These are phyloP conservation scores for Ramphastos sulfuratus DNA, from an alignment of 2,113 vertebrate species.

Conservation along the genomic window DNA sequence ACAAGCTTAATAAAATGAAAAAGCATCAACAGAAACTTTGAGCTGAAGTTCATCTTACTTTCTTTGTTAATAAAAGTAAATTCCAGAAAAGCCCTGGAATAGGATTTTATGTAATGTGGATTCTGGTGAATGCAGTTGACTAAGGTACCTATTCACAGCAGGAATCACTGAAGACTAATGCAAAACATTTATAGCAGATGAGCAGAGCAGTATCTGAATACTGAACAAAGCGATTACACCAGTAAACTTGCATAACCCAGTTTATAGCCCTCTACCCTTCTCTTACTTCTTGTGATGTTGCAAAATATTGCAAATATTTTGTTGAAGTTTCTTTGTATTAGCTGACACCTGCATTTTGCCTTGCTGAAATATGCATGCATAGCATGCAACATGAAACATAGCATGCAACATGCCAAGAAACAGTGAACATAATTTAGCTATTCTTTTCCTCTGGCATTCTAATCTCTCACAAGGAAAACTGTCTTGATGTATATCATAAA, in stretches of 20 bases:
- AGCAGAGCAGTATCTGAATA: not conserved
- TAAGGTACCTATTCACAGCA: not conserved
- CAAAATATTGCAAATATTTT: not conserved
- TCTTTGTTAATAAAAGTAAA: not conserved
- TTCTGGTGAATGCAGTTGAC: not conserved
- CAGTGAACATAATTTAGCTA: not conserved
- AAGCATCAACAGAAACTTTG: not conserved
- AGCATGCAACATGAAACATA: not conserved
- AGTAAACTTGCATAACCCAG: not conserved
- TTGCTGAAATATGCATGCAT: not conserved
- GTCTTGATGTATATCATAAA: not conserved
- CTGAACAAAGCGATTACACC: not conserved
- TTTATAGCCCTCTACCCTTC: not conserved
- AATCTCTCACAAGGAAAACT: not conserved
- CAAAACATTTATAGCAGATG: not conserved
- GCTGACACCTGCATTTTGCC: not conserved
- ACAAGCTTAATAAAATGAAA: conserved; percentile 24
- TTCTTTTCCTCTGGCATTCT: conserved; percentile 13
- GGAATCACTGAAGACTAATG: not conserved
- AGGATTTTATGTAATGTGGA: not conserved
- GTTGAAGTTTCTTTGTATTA: not conserved
- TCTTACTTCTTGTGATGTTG: not conserved
- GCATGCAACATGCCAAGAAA: not conserved
- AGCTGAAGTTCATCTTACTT: not conserved
- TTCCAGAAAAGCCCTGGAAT: not conserved